These are phyloP conservation scores for Hirtodrosophila trivittata DNA, from an alignment of 2,888 invertebrate species.

Conservation along the genomic window DNA sequence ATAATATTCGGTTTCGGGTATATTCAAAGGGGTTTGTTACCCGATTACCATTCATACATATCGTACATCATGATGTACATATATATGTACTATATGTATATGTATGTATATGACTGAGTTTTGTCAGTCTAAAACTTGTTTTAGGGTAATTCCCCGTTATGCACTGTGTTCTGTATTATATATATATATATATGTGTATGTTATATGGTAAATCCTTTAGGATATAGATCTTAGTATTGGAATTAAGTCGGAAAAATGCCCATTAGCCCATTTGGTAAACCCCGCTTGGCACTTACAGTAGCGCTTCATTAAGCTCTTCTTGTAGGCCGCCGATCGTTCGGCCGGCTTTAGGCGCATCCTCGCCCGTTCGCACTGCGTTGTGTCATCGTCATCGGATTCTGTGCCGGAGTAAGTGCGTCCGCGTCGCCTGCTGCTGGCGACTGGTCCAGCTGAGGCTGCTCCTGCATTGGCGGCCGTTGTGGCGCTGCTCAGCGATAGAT, in stretches of 20 bases:
- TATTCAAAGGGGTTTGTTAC: not conserved
- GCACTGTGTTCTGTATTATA: too few relatives aligned
- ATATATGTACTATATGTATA: not conserved
- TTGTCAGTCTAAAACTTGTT: too few relatives aligned
- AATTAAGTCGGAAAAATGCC: too few relatives aligned
- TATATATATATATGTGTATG: not conserved
- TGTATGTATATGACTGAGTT: not conserved
- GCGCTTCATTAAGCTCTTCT: conserved; percentile 96
- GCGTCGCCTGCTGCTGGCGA: conserved; percentile 65
- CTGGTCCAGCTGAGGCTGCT: conserved; percentile 10
- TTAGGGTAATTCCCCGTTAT: too few relatives aligned
- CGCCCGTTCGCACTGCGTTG: conserved; percentile 67
- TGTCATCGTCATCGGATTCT: conserved; percentile 88
- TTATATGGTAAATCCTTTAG: too few relatives aligned
- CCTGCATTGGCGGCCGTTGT: conserved; percentile 53
- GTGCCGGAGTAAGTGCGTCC: conserved; percentile 89
- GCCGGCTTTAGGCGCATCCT: conserved; percentile 80
- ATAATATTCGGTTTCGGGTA: not conserved
- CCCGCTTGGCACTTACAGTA: conserved; percentile 91
- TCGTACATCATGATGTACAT: not conserved
- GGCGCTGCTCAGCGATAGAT: conserved; percentile 88
- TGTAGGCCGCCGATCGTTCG: conserved; percentile 87
- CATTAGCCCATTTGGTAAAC: not conserved
- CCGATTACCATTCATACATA: not conserved
- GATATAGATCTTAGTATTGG: too few relatives aligned